A percentile compares a stretch with the other conserved stretches of the same genome.
phyloP scores from a whole-genome alignment of 2,888 invertebrate genomes.

The Steinernema hermaphroditum region DNA sequence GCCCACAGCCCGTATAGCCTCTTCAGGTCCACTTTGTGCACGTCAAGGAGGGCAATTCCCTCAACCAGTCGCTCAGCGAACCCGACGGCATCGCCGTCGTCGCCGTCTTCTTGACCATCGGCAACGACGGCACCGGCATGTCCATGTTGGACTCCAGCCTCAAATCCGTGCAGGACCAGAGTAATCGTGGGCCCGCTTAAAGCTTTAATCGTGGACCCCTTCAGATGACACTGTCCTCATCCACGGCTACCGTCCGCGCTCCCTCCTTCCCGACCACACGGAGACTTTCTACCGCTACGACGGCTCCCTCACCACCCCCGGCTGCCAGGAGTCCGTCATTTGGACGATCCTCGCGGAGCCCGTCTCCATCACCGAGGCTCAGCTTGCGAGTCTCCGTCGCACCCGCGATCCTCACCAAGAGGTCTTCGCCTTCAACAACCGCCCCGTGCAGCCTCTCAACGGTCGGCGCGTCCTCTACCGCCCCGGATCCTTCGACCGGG shows the following conservation, averaged over 20 bases:
- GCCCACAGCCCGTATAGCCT: no score
- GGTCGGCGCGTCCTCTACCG: constrained; percentile 59
- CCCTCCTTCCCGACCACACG: constrained; percentile 39
- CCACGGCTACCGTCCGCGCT: constrained; percentile 30
- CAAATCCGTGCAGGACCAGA: constrained; percentile 41
- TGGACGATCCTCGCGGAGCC: constrained; percentile 66
- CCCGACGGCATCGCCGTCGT: constrained; percentile 62
- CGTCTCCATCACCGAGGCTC: constrained; percentile 50
- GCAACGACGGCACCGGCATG: constrained; percentile 48
- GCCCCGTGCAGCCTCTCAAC: constrained; percentile 61
- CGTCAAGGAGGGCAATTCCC: constrained; percentile 52
- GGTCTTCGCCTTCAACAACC: constrained; percentile 51
- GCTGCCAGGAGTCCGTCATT: constrained; percentile 61
- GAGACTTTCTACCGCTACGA: constrained; percentile 62
- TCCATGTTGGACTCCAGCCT: constrained; percentile 45
- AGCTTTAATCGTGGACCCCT: not conserved
- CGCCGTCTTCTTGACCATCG: constrained; percentile 57
- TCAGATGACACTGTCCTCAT: not conserved
- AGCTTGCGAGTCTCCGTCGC: constrained; percentile 35
- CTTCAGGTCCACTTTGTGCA: constrained; percentile 62
- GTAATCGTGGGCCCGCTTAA: constrained; percentile 27
- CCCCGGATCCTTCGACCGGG: constrained; percentile 47
- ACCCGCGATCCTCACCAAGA: constrained; percentile 25
- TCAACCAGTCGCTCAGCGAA: constrained; percentile 45
- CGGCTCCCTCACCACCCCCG: constrained; percentile 65